Base-by-base conservation (phyloP, 2,888 invertebrate genomes). In the Polyommatus iphigenia region DNA sequence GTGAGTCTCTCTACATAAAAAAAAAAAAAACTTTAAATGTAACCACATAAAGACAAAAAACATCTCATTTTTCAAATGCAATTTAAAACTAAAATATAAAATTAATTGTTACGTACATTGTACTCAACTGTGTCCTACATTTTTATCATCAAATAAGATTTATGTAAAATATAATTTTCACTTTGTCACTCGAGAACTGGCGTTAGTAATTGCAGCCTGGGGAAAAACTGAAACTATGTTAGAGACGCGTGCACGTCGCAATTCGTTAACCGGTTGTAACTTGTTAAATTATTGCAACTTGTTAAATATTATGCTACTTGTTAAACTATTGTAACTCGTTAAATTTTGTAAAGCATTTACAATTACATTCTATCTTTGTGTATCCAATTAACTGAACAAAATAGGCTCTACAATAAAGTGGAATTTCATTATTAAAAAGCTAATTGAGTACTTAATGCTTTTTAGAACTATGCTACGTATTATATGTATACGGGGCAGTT, bases 161-260 rank as follows among this genome's bases (percentile, higher is more conserved):
- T 46, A 10, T 46, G 46, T 46, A 46, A 46, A 13, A 46, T 3
- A 46, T 46, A 46, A 46, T 46, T 46, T 46, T 46, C 46, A 46
- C 46, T 46, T 62, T 62, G 62, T 24, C 62, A 24, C 10, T 13
- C 13, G 62, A 6, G 24, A 62, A 29, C 62, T 62, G 59, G 59
- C 10, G 62, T 62, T 62, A 29, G 13, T 62, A 62, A 62, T 62
- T 24, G 62, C 24, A 13, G 24, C 62, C 62, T 20, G 62, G 59
- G 59, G n/a, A 59, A 59, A 62, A 62, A 24, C 24, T 62, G 62
- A 62, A 62, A 62, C 62, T 24, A 13, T 24, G 62, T 62, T 24
- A 62, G 59, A 59, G 24, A 62, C 13, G 62, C 13, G 62, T 62
- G 62, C 24, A 62, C 24, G 62, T 10, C 2, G 62, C 62, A 24